These are phyloP conservation scores for Phycodurus eques DNA, from an alignment of 2,113 vertebrate species.

Conservation along the genomic window DNA sequence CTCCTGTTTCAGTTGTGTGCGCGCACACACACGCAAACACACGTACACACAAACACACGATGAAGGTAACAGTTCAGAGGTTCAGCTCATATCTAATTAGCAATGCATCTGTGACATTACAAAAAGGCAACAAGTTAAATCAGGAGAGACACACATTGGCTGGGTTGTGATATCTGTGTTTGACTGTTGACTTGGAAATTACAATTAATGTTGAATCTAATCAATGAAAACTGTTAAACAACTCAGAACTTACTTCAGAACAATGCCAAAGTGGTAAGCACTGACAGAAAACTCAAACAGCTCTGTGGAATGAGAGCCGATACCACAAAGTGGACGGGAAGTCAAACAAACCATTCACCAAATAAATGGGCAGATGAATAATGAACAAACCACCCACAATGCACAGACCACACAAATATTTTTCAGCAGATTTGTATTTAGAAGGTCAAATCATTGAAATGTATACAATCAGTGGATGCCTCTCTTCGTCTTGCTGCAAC, in stretches of 20 bases:
- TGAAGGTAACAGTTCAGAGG: conserved; percentile 34
- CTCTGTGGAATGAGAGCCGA: conserved; percentile 2
- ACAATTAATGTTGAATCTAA: neutral
- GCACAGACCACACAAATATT: neutral
- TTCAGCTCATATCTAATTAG: conserved; percentile 51
- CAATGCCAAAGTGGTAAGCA: neutral
- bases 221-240: neutral
- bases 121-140: conserved; percentile 55
- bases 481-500: neutral
- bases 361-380: conserved; percentile 6
- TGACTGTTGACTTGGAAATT: conserved; percentile 1
- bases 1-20: conserved; percentile 16
- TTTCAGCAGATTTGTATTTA: neutral
- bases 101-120: conserved; percentile 53
- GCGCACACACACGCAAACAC: neutral
- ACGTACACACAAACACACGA: neutral
- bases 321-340: conserved; percentile 1
- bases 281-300: conserved; percentile 4
- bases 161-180: neutral
- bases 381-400: conserved; percentile 1
- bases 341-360: conserved; percentile 14
- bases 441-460: neutral
- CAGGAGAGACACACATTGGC: conserved; percentile 9
- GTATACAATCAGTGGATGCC: neutral
- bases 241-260: neutral